phyloP scores from a whole-genome alignment of 2,797 vertebrate genomes.

The Urocyon cinereoargenteus region DNA sequence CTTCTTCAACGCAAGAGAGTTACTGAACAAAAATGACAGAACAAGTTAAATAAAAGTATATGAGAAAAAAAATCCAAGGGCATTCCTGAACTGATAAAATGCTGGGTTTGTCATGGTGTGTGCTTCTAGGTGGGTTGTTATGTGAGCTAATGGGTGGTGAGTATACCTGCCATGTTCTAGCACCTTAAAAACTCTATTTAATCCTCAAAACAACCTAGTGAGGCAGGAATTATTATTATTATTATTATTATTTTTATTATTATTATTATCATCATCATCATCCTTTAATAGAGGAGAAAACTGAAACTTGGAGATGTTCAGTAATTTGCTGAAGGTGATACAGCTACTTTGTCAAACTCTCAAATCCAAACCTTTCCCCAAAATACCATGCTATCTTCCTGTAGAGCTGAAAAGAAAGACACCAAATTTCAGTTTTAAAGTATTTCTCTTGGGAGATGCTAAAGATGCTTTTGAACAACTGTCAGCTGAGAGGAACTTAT shows the following conservation, averaged over 20 bases:
- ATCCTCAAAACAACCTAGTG: background rate
- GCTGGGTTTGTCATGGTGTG: background rate
- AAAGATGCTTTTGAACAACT: constrained; percentile 2
- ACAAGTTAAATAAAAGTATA: background rate
- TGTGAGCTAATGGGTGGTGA: background rate
- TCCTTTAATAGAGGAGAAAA: background rate
- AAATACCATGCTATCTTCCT: background rate
- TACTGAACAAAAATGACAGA: background rate
- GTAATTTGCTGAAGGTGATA: background rate
- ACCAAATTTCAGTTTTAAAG: background rate
- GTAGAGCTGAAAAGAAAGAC: background rate
- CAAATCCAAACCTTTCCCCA: background rate
- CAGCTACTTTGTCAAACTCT: background rate
- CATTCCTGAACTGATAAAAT: background rate
- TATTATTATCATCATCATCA: background rate
- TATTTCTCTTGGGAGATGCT: background rate
- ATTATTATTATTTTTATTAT: background rate
- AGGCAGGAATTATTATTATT: background rate
- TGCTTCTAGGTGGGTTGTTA: background rate
- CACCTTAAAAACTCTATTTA: background rate
- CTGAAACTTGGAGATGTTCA: background rate
- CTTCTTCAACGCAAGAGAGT: background rate
- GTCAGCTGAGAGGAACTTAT: background rate
- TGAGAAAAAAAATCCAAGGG: background rate
- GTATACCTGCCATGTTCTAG: background rate